Conservation (phyloP, 2,888 invertebrate species). For the Tuberolachnus salignus region DNA sequence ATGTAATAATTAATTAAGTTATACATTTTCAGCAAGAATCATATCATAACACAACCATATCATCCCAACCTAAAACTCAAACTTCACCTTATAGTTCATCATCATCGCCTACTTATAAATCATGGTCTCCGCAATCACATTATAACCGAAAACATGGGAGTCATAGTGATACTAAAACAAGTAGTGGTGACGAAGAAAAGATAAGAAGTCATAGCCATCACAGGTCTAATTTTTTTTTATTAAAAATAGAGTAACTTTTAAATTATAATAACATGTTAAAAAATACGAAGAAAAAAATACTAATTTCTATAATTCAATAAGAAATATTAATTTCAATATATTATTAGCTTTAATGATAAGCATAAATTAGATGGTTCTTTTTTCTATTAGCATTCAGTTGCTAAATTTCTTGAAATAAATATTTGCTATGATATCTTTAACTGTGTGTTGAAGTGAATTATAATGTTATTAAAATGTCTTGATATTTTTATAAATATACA, state of each 20-base stretch:
- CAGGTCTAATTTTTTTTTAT: conserved; percentile 15
- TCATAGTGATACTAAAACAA: conserved; percentile 36
- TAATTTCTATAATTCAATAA: too few relatives aligned
- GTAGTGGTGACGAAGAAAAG: conserved; percentile 48
- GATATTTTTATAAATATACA: too few relatives aligned
- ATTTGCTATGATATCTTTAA: too few relatives aligned
- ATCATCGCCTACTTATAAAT: conserved; percentile 25
- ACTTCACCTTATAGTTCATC: conserved; percentile 49
- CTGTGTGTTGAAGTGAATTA: too few relatives aligned
- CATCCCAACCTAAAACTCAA: conserved; percentile 12
- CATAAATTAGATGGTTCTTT: too few relatives aligned
- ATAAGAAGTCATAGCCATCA: conserved; percentile 27
- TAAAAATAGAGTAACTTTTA: too few relatives aligned
- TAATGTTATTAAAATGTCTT: too few relatives aligned
- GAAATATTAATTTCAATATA: too few relatives aligned
- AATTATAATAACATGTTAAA: background rate
- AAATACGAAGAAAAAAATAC: too few relatives aligned
- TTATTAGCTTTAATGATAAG: too few relatives aligned
- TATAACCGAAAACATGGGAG: conserved; percentile 21
- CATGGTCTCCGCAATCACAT: background rate
- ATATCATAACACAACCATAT: conserved; percentile 45
- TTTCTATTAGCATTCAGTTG: too few relatives aligned
- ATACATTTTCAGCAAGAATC: conserved; percentile 54
- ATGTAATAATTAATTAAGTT: conserved; percentile 44
- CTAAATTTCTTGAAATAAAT: too few relatives aligned